Evolutionary conservation across 1,140 invertebrate species (phyloP).

Genomic region (Bicyclus anynana): DNA sequence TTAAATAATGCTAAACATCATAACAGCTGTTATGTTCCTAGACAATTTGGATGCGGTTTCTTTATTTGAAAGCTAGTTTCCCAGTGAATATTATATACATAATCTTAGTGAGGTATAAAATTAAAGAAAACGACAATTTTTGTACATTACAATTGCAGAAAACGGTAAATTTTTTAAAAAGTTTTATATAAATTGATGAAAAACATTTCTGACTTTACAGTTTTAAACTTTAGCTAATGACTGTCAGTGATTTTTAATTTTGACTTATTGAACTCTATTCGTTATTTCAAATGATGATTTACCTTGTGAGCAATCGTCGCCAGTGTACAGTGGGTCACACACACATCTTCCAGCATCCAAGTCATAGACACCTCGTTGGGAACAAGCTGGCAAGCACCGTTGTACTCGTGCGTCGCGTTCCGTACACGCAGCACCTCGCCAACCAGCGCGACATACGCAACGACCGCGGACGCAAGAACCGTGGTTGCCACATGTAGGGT

Average conservation of each 20-base stretch:
- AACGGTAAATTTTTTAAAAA: too few relatives aligned
- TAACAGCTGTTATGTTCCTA: too few relatives aligned
- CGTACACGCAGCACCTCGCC: conserved; percentile 94
- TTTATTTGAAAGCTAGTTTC: too few relatives aligned
- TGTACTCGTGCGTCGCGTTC: conserved; percentile 92
- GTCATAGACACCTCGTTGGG: conserved; percentile 93
- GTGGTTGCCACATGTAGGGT: conserved; percentile 93
- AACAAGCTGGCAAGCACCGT: conserved; percentile 92
- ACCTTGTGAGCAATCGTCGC: conserved; percentile 94
- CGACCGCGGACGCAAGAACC: conserved; percentile 95
- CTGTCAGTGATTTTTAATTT: not conserved
- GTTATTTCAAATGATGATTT: conserved; percentile 5
- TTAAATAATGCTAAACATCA: too few relatives aligned
- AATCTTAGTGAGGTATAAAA: too few relatives aligned
- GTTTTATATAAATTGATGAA: too few relatives aligned
- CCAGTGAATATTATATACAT: too few relatives aligned
- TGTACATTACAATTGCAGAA: too few relatives aligned
- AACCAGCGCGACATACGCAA: conserved; percentile 96
- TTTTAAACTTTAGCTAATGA: too few relatives aligned
- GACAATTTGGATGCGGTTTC: too few relatives aligned
- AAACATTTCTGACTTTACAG: too few relatives aligned
- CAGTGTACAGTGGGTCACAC: conserved; percentile 92
- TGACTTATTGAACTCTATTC: not conserved
- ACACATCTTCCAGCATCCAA: conserved; percentile 90
- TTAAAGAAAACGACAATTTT: too few relatives aligned